A percentile compares a stretch with the other conserved stretches of the same genome.
phyloP scores from a whole-genome alignment of 1,140 invertebrate genomes.

The Leucophenga varia region DNA sequence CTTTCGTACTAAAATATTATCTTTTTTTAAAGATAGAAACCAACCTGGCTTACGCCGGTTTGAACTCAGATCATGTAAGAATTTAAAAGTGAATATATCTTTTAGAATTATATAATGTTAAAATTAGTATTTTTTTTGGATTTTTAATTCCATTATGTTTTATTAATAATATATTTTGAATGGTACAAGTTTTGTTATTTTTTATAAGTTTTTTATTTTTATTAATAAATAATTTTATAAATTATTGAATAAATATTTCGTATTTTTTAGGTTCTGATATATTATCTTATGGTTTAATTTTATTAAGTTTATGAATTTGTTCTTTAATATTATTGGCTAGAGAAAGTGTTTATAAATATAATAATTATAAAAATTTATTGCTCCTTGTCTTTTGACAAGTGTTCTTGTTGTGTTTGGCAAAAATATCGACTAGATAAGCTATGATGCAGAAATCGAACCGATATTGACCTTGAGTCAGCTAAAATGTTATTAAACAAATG shows the following conservation, averaged over 20 bases:
- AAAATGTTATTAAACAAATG: no score
- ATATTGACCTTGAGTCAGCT: no score
- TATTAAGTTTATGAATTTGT: constrained; percentile 61
- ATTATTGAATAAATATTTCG: constrained; percentile 45
- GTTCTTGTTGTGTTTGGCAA: no score
- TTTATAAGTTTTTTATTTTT: constrained; percentile 55
- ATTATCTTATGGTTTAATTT: constrained; percentile 59
- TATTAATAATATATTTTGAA: constrained; percentile 45
- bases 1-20: constrained; percentile 69
- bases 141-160: constrained; percentile 56
- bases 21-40: constrained; percentile 68
- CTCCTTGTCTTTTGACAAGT: no score
- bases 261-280: constrained; percentile 58
- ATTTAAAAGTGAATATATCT: constrained; percentile 69
- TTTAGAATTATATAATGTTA: constrained; percentile 61
- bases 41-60: constrained; percentile 71
- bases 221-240: constrained; percentile 52
- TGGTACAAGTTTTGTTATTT: constrained; percentile 55
- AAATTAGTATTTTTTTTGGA: constrained; percentile 56
- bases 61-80: constrained; percentile 79
- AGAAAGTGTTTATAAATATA: constrained; percentile 55
- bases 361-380: constrained; percentile 58
- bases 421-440: no score
- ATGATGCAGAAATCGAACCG: no score
- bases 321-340: constrained; percentile 60